phyloP scores from a whole-genome alignment of 2,888 invertebrate species.

The Trissoscelio sp. region DNA sequence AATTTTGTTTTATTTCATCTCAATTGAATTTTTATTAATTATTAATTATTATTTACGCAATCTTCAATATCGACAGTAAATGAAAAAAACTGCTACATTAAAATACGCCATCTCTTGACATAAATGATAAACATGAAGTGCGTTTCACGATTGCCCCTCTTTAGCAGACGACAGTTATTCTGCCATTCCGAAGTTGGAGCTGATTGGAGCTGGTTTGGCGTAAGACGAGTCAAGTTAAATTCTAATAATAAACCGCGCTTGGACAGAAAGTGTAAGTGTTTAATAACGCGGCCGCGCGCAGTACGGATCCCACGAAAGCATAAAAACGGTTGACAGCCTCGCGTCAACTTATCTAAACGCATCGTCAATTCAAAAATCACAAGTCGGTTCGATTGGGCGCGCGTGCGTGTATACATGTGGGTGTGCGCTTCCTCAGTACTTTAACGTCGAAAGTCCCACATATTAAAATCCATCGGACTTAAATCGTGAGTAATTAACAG shows the following conservation, averaged over 20 bases:
- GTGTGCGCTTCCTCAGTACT: neutral
- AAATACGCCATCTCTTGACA: no score
- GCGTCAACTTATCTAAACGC: neutral
- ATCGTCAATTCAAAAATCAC: neutral
- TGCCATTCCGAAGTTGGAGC: constrained; percentile 2
- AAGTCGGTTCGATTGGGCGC: constrained; percentile 6
- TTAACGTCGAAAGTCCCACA: neutral
- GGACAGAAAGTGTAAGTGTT: constrained; percentile 48
- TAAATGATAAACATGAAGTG: no score
- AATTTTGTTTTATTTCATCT: no score
- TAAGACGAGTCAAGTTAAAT: constrained; percentile 17
- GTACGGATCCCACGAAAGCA: neutral
- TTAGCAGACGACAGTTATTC: constrained; percentile 15
- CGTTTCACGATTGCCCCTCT: no score
- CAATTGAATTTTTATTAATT: no score
- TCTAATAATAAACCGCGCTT: constrained; percentile 9
- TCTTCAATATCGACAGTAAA: no score
- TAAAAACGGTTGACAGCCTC: neutral
- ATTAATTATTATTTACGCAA: no score
- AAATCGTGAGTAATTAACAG: constrained; percentile 2
- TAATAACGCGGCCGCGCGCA: neutral
- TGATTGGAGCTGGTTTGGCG: no score
- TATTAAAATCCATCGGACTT: neutral
- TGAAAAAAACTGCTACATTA: no score
- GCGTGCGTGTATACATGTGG: neutral